phyloP scores from a whole-genome alignment of 2,113 vertebrate genomes.

The Capreolus pygargus region DNA sequence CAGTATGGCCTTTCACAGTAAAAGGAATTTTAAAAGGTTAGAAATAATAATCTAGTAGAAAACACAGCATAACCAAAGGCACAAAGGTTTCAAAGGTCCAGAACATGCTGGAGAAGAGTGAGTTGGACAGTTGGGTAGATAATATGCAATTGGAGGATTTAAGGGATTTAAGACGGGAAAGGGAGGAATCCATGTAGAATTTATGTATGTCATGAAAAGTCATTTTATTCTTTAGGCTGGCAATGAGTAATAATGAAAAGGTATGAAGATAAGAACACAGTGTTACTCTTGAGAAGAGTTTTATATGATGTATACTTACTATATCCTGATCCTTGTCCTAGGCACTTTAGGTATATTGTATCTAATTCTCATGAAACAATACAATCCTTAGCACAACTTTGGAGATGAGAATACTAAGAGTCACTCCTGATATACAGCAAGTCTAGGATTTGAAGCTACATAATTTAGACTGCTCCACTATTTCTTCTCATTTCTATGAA shows the following conservation, averaged over 20 bases:
- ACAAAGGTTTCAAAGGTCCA: neutral
- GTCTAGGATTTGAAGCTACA: neutral
- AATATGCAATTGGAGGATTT: neutral
- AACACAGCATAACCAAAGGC: neutral
- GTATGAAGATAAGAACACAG: neutral
- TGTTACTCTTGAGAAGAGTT: neutral
- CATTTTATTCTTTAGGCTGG: neutral
- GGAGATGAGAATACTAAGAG: neutral
- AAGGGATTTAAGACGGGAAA: neutral
- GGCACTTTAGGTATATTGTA: neutral
- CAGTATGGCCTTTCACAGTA: neutral
- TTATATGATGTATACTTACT: neutral
- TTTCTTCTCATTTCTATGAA: neutral
- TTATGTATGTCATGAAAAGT: neutral
- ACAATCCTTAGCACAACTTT: neutral
- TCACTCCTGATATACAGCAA: neutral
- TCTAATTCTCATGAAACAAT: neutral
- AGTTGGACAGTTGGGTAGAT: neutral
- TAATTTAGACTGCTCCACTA: neutral
- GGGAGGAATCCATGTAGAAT: neutral
- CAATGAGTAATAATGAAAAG: neutral
- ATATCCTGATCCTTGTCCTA: neutral
- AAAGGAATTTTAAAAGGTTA: neutral
- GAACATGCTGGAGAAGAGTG: neutral
- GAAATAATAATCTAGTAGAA: neutral